phyloP scores from a whole-genome alignment of 2,797 vertebrate species.

The Rhabdophis nuchalis region DNA sequence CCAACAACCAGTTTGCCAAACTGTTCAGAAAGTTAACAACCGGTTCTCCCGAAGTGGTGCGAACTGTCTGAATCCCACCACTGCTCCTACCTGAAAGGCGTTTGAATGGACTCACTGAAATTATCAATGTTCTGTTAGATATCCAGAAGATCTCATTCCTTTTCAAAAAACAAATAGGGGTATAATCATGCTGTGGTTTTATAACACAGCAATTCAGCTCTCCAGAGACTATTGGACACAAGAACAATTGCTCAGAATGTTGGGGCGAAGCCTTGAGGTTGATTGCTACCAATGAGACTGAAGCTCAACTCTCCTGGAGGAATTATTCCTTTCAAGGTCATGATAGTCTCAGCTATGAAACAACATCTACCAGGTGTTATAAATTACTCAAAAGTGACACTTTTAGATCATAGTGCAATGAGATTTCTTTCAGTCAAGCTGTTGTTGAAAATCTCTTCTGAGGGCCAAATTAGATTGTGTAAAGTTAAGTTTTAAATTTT shows the following conservation, averaged over 20 bases:
- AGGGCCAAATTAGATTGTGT: no score
- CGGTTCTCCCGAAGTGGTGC: no score
- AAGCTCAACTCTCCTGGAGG: neutral
- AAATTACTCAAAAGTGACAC: neutral
- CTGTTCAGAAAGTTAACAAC: no score
- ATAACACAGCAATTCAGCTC: constrained; percentile 23
- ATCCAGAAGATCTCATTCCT: neutral
- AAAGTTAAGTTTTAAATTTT: neutral
- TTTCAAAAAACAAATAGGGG: neutral
- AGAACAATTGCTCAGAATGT: neutral
- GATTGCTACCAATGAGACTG: constrained; percentile 18
- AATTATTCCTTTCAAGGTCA: neutral
- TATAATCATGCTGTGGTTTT: constrained; percentile 13
- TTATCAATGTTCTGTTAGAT: neutral
- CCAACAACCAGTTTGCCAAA: no score
- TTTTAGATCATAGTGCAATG: neutral
- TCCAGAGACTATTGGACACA: constrained; percentile 27
- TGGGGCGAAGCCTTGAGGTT: neutral
- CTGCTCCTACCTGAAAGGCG: constrained; percentile 17
- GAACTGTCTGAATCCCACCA: no score
- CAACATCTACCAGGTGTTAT: neutral
- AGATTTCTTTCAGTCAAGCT: neutral
- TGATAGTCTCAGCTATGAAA: neutral
- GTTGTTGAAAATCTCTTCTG: neutral
- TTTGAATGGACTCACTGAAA: neutral